Conservation (phyloP, 2,888 invertebrate species). For the Caenorhabditis macrosperma region DNA sequence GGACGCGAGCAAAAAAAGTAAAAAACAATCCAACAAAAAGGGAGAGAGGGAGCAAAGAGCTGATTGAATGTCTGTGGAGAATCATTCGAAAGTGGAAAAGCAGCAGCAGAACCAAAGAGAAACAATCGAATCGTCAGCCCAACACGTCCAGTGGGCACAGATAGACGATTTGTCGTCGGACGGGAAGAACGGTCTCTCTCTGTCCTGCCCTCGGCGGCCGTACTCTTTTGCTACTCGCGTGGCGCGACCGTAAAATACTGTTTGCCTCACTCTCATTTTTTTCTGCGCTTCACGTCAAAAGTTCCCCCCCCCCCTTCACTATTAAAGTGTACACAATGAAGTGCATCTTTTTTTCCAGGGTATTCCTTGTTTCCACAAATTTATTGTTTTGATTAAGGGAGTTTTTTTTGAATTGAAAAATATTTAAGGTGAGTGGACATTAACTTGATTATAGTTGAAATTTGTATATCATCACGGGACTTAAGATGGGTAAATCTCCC, state of each 20-base stretch:
- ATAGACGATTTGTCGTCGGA: background rate
- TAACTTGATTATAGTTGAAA: too few relatives aligned
- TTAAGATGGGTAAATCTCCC: too few relatives aligned
- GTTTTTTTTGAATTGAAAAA: too few relatives aligned
- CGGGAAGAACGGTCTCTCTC: background rate
- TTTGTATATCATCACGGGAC: too few relatives aligned
- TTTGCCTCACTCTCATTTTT: background rate
- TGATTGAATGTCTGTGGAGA: background rate
- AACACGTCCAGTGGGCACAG: too few relatives aligned
- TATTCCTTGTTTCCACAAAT: background rate
- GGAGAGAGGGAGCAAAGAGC: background rate
- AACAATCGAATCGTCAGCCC: too few relatives aligned
- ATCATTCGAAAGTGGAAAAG: background rate
- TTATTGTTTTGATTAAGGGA: too few relatives aligned
- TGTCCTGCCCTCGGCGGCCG: background rate
- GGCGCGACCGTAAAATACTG: background rate
- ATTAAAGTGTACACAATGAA: conserved; percentile 2
- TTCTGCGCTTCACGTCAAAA: background rate
- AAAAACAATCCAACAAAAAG: background rate
- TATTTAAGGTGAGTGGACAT: too few relatives aligned
- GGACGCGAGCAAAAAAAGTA: background rate
- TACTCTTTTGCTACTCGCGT: background rate
- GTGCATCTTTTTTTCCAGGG: background rate
- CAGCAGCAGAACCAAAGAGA: background rate
- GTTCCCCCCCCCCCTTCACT: background rate